Base-by-base conservation (phyloP, 1,140 invertebrate genomes). In the Phymastichus coffea region DNA sequence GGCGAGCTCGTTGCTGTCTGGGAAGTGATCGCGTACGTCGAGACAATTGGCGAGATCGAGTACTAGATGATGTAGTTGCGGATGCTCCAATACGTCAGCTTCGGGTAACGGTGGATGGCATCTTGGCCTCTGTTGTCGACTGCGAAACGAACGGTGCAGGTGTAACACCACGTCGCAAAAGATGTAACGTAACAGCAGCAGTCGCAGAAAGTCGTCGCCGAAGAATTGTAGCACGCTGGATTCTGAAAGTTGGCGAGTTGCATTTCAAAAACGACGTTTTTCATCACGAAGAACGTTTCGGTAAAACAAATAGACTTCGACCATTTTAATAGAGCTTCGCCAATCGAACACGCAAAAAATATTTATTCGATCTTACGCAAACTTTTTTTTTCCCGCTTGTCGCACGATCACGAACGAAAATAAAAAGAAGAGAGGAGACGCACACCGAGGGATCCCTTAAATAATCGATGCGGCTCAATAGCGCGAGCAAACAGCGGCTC, bases 111-210 rank as follows among this genome's bases (percentile, higher is more conserved):
- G 84, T 15, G 95, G 94, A 69, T 93, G 89, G 65, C 89, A 90
- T 10, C 90, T 84, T 0, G 94, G 93, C 69, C 91, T 86, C 77
- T 90, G 92, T 65, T 91, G 89, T 0, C 91, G 85, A 28, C 91
- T 87, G 69, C 92, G 82, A 73, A 89, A 90, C 38, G 87, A 87
- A 56, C 91, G 85, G 79, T 98, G 94, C 67, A 94, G 79, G 61
- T 91, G 87, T 54, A 97, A 79, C 28, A 92, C 88, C 67, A 93
- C 88, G 81, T 92, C 91, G 82, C 94, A 97, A 83, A 98, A 97
- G 57, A 97, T 87, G 80, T 92, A 97, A 48, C 95, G 86, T 47
- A 97, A 82, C 54, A 97, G 81, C 47, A 97, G 80, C 46, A 95
- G 82, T 53, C 94, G 86, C 57, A 97, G 83, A 80, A 97, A 97